A percentile compares a stretch with the other conserved stretches of the same genome.
Evolutionary conservation across 35 echinoderm and acorn worm genomes (phyloP).

Genomic region (Lytechinus pictus): DNA sequence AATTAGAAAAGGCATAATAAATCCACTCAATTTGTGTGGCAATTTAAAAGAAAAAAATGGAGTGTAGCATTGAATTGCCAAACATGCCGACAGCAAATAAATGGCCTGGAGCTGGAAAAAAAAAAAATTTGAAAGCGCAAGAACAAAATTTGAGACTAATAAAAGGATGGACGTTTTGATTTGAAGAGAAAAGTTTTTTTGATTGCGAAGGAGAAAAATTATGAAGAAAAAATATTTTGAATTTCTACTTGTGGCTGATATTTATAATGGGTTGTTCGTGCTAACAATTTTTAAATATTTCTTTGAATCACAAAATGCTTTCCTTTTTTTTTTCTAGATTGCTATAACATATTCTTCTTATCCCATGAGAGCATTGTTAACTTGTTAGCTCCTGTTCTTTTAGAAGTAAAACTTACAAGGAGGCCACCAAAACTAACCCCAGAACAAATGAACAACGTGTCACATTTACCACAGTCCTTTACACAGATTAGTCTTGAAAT

Average conservation of each 20-base stretch:
- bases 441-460: too few relatives aligned
- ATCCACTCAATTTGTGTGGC: too few relatives aligned
- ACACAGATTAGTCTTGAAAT: too few relatives aligned
- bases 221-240: not conserved
- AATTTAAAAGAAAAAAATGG: not conserved
- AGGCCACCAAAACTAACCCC: too few relatives aligned
- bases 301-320: not conserved
- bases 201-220: not conserved
- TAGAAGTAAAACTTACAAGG: not conserved
- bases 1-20: too few relatives aligned
- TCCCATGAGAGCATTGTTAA: not conserved
- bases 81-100: not conserved
- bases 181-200: not conserved
- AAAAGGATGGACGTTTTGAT: not conserved
- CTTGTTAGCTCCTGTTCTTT: not conserved
- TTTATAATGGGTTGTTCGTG: not conserved
- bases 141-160: not conserved
- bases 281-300: not conserved
- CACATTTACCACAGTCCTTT: too few relatives aligned
- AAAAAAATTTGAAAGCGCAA: not conserved
- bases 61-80: not conserved
- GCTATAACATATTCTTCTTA: too few relatives aligned
- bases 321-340: not conserved
- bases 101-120: not conserved
- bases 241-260: not conserved